Conservation (phyloP, 2,113 vertebrate species). For the Rhinolophus ferrumequinum region DNA sequence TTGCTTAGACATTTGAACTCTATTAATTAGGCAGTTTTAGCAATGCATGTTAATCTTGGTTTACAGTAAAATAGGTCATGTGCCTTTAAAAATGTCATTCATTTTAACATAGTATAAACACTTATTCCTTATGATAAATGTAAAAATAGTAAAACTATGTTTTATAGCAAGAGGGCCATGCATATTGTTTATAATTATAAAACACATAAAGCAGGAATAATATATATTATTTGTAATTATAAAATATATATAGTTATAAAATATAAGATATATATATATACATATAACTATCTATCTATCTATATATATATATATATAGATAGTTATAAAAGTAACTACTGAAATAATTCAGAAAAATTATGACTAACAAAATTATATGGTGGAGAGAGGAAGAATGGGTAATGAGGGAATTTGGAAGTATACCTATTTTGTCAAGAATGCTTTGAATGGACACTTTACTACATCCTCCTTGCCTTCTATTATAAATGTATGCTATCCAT, state of each 20-base stretch:
- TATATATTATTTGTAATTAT: too few relatives aligned
- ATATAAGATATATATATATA: too few relatives aligned
- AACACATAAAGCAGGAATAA: not conserved
- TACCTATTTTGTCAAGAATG: not conserved
- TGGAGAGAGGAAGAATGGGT: not conserved
- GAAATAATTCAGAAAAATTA: not conserved
- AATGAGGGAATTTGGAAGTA: not conserved
- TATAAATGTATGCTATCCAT: not conserved
- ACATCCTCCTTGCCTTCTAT: not conserved
- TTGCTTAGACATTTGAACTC: not conserved
- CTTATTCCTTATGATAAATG: not conserved
- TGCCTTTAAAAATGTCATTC: not conserved
- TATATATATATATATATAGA: too few relatives aligned
- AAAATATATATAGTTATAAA: too few relatives aligned
- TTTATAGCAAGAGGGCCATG: not conserved
- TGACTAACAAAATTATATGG: not conserved
- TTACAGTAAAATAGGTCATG: not conserved
- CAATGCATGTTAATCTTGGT: not conserved
- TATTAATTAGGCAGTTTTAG: not conserved
- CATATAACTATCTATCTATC: too few relatives aligned
- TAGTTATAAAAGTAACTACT: not conserved
- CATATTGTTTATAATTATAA: not conserved
- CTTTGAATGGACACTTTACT: not conserved
- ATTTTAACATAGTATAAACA: not conserved
- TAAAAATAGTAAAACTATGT: not conserved